Base-by-base conservation (phyloP, 2,797 vertebrate genomes). In the Liasis olivaceus region DNA sequence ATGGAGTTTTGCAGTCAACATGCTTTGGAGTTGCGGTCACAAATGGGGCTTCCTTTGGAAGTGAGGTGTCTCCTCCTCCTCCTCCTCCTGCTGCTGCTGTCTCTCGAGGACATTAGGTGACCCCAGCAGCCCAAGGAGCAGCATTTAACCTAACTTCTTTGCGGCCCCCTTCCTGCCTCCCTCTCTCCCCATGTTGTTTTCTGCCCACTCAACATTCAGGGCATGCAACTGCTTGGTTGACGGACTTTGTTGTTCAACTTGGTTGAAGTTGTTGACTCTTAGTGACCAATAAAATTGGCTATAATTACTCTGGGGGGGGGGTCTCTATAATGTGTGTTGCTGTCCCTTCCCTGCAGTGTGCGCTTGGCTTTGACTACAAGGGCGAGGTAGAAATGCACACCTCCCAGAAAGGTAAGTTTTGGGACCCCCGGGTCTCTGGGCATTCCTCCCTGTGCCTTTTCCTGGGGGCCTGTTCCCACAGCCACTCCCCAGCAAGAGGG, bases 321-420 rank as follows among this genome's bases (percentile, higher is more conserved):
- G 3, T 9, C 7, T 42, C 31, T 22, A 7, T 66, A 63, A 87
- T 7, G 13, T 42, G 7, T 90, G 88, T 86, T 17, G 1, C 56
- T 94, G 96, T 90, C 94, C 85, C 28, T 96, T 96, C 28, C 42
- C 96, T 12, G 2, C 88, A 99, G 99, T 99, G 99, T 36, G 99
- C 99, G 0, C 66, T 99, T 96, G 98, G 98, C 88, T 99, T 98
- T 95, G 98, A 99, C 36, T 99, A 99, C 97, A 99, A 99, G 96
- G 98, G 97, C 31, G 97, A 99, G 87, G 98, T 99, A 93, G 97
- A 99, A 93, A 98, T 99, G 84, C 99, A 99, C 51, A 89, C 98
- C 0, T 99, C 99, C 89, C 99, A 99, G 96, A 99, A 98, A 98
- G 99, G 99, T 98, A 95, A 86, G 92, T 92, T 51, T 17, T 0